Base-by-base conservation (phyloP, 2,113 vertebrate genomes). In the Fregetta grallaria region DNA sequence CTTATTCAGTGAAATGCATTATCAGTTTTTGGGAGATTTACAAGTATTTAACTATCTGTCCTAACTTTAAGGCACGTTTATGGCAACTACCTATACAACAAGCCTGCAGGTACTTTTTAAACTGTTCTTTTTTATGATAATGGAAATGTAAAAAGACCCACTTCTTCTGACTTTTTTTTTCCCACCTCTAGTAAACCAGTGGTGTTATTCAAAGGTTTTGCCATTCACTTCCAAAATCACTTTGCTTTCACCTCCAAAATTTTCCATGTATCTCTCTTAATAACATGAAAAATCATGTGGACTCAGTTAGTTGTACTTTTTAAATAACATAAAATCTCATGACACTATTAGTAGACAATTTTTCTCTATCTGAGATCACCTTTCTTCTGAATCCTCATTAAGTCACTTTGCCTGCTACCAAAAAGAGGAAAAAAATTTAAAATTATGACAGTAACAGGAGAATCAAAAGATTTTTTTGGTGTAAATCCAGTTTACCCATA, bases 41-140 rank as follows among this genome's bases (percentile, higher is more conserved):
- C 45, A 45, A 45, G 2, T 42, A 25, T 78, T 53, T 52, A 95
- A 67, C 36, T 74, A 30, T 10, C n/a, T 67, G 32, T 58, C 52
- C 11, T 59, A 92, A 42, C 7, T 70, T 84, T 67, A 81, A 81
- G 29, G 4, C 13, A 21, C n/a, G 10, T 9, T 88, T 92, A 67
- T 8, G 38, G 30, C 13, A 67, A 59, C 10, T 26, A 23, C 2
- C 7, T 36, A 20, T 25, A 36, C 5, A 68, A 55, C 16, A 61
- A 75, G 2, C 10, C 11, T 86, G 7, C 12, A 62, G 6, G 3
- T 47, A 21, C 16, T 65, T 11, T 47, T 83, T 42, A 52, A 66
- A 56, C 3, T 26, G 22, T 7, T 2, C 11, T 0, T 42, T 0
- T 45, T 55, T 16, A 12, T 3, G 3, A 18, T 32, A 71, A 59